A percentile compares a stretch with the other conserved stretches of the same genome.
Conservation (phyloP, 2,113 vertebrate species). For the Alligator mississippiensis region DNA sequence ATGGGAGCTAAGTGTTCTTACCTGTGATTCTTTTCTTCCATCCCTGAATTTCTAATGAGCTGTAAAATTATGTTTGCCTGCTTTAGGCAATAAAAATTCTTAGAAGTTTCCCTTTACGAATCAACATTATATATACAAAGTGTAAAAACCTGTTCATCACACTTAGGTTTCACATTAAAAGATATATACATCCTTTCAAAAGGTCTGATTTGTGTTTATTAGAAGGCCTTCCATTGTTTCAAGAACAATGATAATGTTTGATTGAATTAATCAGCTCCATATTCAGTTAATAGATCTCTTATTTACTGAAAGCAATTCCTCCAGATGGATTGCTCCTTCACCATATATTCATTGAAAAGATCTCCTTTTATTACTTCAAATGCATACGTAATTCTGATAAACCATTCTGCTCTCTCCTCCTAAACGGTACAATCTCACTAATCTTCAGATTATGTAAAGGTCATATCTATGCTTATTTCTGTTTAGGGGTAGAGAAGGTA, state of each 20-base stretch:
- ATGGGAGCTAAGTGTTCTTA: background rate
- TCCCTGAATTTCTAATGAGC: background rate
- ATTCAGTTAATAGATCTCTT: background rate
- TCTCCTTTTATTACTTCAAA: background rate
- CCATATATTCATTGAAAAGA: background rate
- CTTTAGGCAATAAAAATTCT: background rate
- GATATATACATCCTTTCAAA: background rate
- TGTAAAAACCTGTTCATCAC: background rate
- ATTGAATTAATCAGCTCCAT: background rate
- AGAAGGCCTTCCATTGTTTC: background rate
- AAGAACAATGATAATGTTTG: background rate
- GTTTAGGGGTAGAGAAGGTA: background rate
- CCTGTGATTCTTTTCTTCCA: background rate
- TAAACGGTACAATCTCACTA: background rate
- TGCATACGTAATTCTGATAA: background rate
- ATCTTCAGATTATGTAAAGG: background rate
- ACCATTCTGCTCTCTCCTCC: background rate
- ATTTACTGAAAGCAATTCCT: background rate
- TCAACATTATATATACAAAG: background rate
- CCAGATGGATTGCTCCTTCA: background rate
- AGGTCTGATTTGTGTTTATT: background rate
- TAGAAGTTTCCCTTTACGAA: background rate
- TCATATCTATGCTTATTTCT: background rate
- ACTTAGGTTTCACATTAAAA: background rate
- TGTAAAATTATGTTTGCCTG: background rate